Evolutionary conservation across 2,888 invertebrate species (phyloP).

Genomic region (Atethmia centrago): DNA sequence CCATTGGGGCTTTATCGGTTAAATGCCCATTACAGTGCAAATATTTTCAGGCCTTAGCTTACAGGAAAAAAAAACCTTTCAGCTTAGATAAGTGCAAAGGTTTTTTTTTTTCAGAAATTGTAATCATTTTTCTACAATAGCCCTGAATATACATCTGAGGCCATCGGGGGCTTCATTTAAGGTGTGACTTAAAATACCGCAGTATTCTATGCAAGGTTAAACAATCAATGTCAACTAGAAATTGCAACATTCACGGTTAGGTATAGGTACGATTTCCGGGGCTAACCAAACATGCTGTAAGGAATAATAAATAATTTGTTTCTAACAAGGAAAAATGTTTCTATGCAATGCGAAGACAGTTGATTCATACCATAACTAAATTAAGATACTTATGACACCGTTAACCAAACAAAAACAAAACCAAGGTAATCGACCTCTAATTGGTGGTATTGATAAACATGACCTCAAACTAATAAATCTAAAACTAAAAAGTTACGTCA

Average conservation of each 20-base stretch:
- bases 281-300: background rate
- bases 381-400: background rate
- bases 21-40: background rate
- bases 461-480: background rate
- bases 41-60: too few species aligned
- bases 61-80: too few species aligned
- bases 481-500: constrained; percentile 52
- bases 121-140: background rate
- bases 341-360: background rate
- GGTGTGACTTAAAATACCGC: background rate
- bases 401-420: constrained; percentile 12
- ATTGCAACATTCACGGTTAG: constrained; percentile 5
- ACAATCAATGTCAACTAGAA: constrained; percentile 39
- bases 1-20: too few species aligned
- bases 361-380: background rate
- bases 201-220: constrained; percentile 29
- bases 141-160: background rate
- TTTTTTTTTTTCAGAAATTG: background rate
- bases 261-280: background rate
- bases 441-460: constrained; percentile 14
- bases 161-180: too few species aligned
- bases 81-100: too few species aligned
- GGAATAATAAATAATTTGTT: background rate
- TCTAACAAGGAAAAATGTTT: constrained; percentile 2
- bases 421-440: constrained; percentile 49